phyloP scores from a whole-genome alignment of 2,113 vertebrate species.

The Pipa parva region DNA sequence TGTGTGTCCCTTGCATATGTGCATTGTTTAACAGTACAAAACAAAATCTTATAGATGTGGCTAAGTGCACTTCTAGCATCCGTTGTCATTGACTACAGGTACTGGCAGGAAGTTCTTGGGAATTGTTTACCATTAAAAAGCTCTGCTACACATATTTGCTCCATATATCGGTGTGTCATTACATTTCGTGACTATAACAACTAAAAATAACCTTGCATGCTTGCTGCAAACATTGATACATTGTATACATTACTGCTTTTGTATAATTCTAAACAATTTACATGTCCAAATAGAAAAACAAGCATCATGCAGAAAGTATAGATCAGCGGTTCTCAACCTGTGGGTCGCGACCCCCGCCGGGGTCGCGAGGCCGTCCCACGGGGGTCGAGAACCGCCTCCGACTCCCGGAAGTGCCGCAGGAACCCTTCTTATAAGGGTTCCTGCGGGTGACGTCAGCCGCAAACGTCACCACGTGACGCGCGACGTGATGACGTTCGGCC shows the following conservation, averaged over 20 bases:
- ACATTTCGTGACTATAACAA: neutral
- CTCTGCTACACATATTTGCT: neutral
- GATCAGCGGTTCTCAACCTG: too few relatives aligned
- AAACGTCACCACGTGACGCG: too few relatives aligned
- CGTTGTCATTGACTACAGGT: constrained; percentile 17
- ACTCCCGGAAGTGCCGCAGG: too few relatives aligned
- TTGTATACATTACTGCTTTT: neutral
- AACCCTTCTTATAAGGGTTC: too few relatives aligned
- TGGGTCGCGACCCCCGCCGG: too few relatives aligned
- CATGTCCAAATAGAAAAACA: too few relatives aligned
- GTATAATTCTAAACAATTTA: too few relatives aligned
- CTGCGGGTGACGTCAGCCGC: too few relatives aligned
- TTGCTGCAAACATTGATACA: neutral
- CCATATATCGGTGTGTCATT: neutral
- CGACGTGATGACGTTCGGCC: too few relatives aligned
- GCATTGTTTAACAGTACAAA: neutral
- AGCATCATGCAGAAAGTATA: too few relatives aligned
- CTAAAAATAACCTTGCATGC: neutral
- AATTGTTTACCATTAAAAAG: constrained; percentile 8
- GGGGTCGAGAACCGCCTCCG: too few relatives aligned
- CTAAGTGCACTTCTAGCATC: constrained; percentile 3
- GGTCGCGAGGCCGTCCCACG: too few relatives aligned
- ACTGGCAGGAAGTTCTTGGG: neutral
- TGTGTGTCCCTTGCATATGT: neutral
- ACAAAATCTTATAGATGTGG: neutral